phyloP scores from a whole-genome alignment of 2,797 vertebrate genomes.

The Pipistrellus pygmaeus region DNA sequence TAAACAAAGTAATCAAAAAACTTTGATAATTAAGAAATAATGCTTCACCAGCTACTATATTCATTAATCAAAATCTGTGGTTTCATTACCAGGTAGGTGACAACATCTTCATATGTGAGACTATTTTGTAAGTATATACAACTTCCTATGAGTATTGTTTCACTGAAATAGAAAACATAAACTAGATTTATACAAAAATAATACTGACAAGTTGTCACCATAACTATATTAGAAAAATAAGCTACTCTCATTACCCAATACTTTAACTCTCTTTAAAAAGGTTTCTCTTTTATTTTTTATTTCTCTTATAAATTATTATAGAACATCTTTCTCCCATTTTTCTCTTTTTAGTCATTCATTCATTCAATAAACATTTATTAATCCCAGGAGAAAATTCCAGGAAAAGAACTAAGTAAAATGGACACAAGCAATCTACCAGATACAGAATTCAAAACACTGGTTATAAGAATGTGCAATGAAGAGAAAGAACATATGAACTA shows the following conservation, averaged over 20 bases:
- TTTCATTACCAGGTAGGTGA: conserved; percentile 22
- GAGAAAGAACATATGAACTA: neutral
- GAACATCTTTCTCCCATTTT: neutral
- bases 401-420: neutral
- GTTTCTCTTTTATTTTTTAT: conserved; percentile 1
- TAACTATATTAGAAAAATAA: conserved; percentile 28
- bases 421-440: neutral
- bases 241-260: neutral
- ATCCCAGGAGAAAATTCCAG: neutral
- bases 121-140: conserved; percentile 17
- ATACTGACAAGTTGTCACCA: neutral
- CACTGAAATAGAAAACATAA: conserved; percentile 38
- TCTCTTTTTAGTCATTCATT: conserved; percentile 50
- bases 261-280: conserved; percentile 11
- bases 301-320: conserved; percentile 32
- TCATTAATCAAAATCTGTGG: neutral
- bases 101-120: neutral
- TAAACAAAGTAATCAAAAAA: neutral
- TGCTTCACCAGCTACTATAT: neutral
- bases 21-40: conserved; percentile 17
- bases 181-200: neutral
- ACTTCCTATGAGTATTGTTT: conserved; percentile 13
- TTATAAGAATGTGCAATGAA: neutral
- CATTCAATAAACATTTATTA: conserved; percentile 6
- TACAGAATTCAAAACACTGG: neutral